Evolutionary conservation across 2,888 invertebrate species (phyloP), one percentile per base, ranked within the genome.

Genomic region (Synergus laeviventris): DNA sequence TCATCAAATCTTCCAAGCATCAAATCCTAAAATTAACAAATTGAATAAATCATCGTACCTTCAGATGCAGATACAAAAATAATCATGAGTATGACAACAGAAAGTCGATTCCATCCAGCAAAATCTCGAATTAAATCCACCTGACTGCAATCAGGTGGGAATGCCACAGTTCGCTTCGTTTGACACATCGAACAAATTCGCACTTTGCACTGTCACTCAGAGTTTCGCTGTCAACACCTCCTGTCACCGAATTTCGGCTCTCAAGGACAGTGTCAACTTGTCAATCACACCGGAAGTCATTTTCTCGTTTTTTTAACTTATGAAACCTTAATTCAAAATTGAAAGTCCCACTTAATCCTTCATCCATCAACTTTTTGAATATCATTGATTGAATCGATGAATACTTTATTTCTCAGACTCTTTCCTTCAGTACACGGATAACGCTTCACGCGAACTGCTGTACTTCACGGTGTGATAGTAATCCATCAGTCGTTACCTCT

Each of bases 171-270:
- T 70, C 16, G 42, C 45, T 70, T 24, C 31, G 31, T 70, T 70
- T 31, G 66, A 70, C 66, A 70, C 66, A 70, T 70, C 31, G 66
- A 70, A 70, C 66, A 42, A 70, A 14, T 31, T 70, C 45, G 42
- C 42, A 45, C 45, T 45, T 59, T 16, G 4, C 12, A 59, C 56
- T 24, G 12, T 2, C 21, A 59, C 56, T 59, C 21, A 59, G 56
- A 59, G 12, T 5, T 9, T 18, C 8, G 7, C 21, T 59, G 21
- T 59, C 56, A 59, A 70, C 66, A 31, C 49, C n/a, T 16, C 18
- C 45, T 31, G 66, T 70, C 49, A 70, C 24, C 66, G 66, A 70
- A 70, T 49, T 70, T 70, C n/a, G 16, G 42, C 49, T 45, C 24
- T 70, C 21, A 70, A 70, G 21, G 45, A n/a, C 49, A 31, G 9